These are phyloP conservation scores for Oxyura jamaicensis DNA, from an alignment of 2,113 vertebrate species.

Conservation along the genomic window DNA sequence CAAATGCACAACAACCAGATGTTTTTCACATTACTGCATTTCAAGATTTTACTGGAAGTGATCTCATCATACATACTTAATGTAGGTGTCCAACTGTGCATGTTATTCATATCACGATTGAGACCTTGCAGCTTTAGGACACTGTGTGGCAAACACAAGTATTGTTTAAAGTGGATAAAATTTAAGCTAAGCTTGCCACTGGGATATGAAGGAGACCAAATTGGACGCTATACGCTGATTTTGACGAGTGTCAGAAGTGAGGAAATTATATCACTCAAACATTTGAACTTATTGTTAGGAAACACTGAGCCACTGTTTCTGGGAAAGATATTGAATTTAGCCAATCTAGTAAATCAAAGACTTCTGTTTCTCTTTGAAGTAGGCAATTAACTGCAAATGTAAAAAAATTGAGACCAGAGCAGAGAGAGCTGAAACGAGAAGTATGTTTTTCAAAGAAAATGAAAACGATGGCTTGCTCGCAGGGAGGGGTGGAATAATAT, in stretches of 20 bases:
- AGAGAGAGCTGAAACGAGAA: neutral
- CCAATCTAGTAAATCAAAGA: constrained; percentile 39
- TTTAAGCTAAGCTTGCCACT: neutral
- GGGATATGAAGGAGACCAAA: constrained; percentile 38
- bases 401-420: constrained; percentile 3
- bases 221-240: constrained; percentile 7
- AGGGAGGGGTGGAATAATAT: neutral
- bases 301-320: constrained; percentile 45
- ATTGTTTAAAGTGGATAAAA: constrained; percentile 55
- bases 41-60: constrained; percentile 82
- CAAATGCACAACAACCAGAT: constrained; percentile 77
- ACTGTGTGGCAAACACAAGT: constrained; percentile 19
- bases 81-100: constrained; percentile 70
- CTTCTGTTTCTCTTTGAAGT: constrained; percentile 21
- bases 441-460: neutral
- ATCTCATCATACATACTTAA: constrained; percentile 78
- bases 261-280: constrained; percentile 52
- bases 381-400: constrained; percentile 44
- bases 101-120: constrained; percentile 73
- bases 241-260: constrained; percentile 49
- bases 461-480: neutral
- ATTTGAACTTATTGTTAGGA: neutral
- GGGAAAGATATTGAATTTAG: constrained; percentile 40
- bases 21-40: constrained; percentile 79
- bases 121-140: constrained; percentile 52